These are phyloP conservation scores for Mastigias papua DNA, from an alignment of 30 jellyfish, hydroid and myxozoan genomes.

Conservation along the genomic window DNA sequence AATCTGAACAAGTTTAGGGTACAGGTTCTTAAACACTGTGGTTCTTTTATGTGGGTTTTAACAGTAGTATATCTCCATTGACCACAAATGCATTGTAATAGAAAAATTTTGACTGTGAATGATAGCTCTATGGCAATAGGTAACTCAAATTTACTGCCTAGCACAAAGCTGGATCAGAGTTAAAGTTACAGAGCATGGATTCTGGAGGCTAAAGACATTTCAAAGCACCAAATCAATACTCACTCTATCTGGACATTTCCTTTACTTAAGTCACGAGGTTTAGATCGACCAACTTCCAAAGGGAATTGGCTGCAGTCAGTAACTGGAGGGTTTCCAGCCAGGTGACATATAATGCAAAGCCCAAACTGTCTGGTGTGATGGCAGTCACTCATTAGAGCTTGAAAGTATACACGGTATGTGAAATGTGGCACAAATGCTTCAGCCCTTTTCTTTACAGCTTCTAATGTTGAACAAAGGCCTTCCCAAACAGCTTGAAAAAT, in stretches of 20 bases:
- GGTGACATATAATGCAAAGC: slow-evolving; percentile 74
- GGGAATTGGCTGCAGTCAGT: slow-evolving; percentile 77
- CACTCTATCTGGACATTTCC: slow-evolving; percentile 86
- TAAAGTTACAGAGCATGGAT: too few species aligned
- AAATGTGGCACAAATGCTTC: slow-evolving; percentile 38
- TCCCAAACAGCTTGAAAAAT: slow-evolving; percentile 80
- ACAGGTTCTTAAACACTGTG: too few species aligned
- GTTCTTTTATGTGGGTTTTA: too few species aligned
- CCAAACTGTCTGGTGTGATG: slow-evolving; percentile 88
- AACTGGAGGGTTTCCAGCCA: slow-evolving; percentile 72
- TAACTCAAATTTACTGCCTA: too few species aligned
- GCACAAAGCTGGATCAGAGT: too few species aligned
- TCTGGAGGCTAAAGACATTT: too few species aligned
- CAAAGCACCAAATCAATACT: neutral
- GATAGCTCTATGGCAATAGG: too few species aligned
- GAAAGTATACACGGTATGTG: slow-evolving; percentile 77
- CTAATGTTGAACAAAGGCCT: slow-evolving; percentile 36
- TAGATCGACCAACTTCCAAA: slow-evolving; percentile 79
- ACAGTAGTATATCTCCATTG: too few species aligned
- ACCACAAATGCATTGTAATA: too few species aligned
- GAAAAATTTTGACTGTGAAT: too few species aligned
- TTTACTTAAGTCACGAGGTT: slow-evolving; percentile 73
- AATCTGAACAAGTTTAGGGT: too few species aligned
- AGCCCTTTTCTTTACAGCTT: slow-evolving; percentile 51
- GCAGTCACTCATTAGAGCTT: slow-evolving; percentile 92